Evolutionary conservation across 2,113 vertebrate genomes (phyloP).

Genomic region (Otolemur garnettii): DNA sequence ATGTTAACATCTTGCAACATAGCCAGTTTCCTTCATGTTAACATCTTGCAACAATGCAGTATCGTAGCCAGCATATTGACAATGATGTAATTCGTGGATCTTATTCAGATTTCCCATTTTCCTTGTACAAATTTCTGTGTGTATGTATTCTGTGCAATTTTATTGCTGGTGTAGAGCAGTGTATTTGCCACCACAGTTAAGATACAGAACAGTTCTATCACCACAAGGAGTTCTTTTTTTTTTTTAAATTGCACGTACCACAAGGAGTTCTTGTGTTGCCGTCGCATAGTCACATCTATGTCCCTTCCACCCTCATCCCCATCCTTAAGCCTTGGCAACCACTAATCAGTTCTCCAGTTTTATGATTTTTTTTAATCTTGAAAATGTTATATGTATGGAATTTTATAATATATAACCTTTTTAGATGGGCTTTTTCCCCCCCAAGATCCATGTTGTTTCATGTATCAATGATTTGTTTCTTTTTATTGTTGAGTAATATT

Average conservation of each 20-base stretch:
- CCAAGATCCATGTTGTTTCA: not conserved
- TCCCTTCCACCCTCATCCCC: not conserved
- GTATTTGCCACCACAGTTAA: not conserved
- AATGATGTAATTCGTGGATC: not conserved
- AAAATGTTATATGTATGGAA: not conserved
- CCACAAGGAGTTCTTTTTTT: too few relatives aligned
- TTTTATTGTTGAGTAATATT: not conserved
- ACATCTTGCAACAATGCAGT: not conserved
- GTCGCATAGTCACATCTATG: not conserved
- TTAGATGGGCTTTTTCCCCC: not conserved
- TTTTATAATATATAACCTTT: not conserved
- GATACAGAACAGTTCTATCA: not conserved
- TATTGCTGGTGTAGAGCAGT: not conserved
- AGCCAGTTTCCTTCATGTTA: not conserved
- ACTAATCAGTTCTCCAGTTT: not conserved
- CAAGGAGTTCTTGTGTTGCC: not conserved
- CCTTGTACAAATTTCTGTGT: not conserved
- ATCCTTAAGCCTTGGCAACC: not conserved
- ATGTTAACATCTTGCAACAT: not conserved
- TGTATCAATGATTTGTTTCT: not conserved
- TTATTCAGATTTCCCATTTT: slow-evolving; percentile 9
- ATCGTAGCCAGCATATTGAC: not conserved
- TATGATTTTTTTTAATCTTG: not conserved
- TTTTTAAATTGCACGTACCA: not conserved
- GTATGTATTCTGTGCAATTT: not conserved